Conservation (phyloP, 2,113 vertebrate species). For the Pycnonotus jocosus region DNA sequence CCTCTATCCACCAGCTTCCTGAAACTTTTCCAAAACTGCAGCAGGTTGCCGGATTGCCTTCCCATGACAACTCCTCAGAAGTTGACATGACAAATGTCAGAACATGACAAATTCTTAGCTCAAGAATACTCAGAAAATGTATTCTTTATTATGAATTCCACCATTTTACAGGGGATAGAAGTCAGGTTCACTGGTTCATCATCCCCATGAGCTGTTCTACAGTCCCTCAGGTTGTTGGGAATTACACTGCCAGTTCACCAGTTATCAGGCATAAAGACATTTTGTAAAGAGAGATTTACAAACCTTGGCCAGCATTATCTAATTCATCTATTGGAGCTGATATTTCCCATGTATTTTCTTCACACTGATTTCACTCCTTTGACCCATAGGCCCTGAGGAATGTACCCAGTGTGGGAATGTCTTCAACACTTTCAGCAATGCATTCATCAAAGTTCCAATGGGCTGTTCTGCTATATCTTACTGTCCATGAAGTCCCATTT, state of each 20-base stretch:
- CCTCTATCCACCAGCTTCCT: neutral
- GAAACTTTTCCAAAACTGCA: neutral
- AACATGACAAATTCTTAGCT: neutral
- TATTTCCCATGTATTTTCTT: neutral
- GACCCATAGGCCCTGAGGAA: neutral
- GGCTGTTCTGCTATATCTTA: neutral
- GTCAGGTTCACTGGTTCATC: neutral
- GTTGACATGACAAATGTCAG: no score
- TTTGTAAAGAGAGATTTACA: neutral
- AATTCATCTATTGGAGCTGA: neutral
- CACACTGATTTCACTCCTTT: neutral
- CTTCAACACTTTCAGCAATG: neutral
- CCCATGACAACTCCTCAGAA: neutral
- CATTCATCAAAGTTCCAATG: neutral
- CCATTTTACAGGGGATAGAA: neutral
- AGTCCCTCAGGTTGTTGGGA: neutral
- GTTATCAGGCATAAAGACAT: accelerated
- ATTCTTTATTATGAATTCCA: neutral
- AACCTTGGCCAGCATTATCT: neutral
- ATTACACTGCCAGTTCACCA: neutral
- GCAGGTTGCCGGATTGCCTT: neutral
- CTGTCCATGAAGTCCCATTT: neutral
- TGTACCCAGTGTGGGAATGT: neutral
- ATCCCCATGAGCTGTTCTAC: neutral
- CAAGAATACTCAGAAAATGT: neutral